Percentiles rank a stretch among this genome's conserved stretches.
phyloP scores from a whole-genome alignment of 1,140 invertebrate genomes.

The Ips nitidus region DNA sequence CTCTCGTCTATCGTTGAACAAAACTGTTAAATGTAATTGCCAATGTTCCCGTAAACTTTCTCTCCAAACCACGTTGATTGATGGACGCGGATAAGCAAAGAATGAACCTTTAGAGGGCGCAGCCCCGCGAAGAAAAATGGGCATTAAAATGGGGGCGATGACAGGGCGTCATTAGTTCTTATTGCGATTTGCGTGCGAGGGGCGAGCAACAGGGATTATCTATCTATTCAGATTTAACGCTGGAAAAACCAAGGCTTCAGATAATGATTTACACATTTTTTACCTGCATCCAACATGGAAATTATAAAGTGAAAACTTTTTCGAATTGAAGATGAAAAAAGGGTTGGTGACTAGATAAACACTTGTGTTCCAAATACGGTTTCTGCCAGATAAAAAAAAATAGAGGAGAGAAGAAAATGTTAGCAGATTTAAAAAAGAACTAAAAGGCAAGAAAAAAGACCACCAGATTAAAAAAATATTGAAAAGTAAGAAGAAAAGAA shows the following conservation, averaged over 20 bases:
- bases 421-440: too few species aligned
- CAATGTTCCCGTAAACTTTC: conserved; percentile 5
- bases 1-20: neutral
- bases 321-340: too few species aligned
- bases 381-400: too few species aligned
- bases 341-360: too few species aligned
- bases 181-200: conserved; percentile 18
- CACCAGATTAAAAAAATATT: too few species aligned
- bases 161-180: conserved; percentile 26
- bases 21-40: conserved; percentile 11
- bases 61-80: conserved; percentile 17
- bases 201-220: conserved; percentile 13
- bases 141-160: conserved; percentile 23
- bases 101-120: conserved; percentile 6
- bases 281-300: too few species aligned
- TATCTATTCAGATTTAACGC: conserved; percentile 18
- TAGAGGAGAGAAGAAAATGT: too few species aligned
- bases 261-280: too few species aligned
- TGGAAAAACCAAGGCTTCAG: conserved; percentile 2
- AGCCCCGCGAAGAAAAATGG: conserved; percentile 16
- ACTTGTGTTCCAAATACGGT: too few species aligned
- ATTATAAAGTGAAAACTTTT: too few species aligned
- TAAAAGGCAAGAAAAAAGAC: too few species aligned
- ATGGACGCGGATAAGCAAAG: conserved; percentile 21
- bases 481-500: too few species aligned